Percentiles rank a stretch among this genome's conserved stretches.
Evolutionary conservation across 2,113 vertebrate genomes (phyloP).

Genomic region (Eleginops maclovinus): DNA sequence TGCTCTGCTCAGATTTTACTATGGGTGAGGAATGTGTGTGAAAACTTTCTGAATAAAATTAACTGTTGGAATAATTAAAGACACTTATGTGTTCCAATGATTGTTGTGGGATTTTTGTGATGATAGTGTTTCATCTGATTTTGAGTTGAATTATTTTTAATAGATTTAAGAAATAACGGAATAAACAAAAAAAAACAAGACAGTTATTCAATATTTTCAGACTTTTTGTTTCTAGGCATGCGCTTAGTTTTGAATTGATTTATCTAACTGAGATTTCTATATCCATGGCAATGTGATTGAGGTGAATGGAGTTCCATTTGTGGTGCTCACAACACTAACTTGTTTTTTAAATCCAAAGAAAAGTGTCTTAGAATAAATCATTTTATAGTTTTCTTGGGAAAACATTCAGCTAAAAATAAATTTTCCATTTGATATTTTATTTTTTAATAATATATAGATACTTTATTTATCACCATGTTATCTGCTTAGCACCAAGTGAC

Average conservation of each 20-base stretch:
- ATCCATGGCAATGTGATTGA: no score
- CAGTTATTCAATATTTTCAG: not conserved
- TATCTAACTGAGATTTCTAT: not conserved
- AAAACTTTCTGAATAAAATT: constrained; percentile 13
- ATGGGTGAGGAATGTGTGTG: not conserved
- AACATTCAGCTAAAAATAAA: no score
- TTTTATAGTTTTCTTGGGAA: no score
- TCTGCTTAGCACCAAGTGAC: no score
- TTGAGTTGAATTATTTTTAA: not conserved
- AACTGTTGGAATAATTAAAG: constrained; percentile 17
- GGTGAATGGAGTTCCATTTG: not conserved
- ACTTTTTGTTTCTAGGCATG: not conserved
- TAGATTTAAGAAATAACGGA: no score
- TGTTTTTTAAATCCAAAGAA: no score
- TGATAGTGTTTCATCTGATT: not conserved
- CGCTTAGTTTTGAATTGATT: no score
- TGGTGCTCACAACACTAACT: not conserved
- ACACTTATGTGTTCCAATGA: not conserved
- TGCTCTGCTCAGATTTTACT: constrained; percentile 36
- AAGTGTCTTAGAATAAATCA: no score
- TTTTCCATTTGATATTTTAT: no score
- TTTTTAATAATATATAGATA: no score
- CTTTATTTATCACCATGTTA: no score
- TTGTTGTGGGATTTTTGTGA: not conserved
- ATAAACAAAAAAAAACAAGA: not conserved